Evolutionary conservation across 2,888 invertebrate species (phyloP), one percentile per base, ranked within the genome.

Genomic region (Eupithecia subumbrata): DNA sequence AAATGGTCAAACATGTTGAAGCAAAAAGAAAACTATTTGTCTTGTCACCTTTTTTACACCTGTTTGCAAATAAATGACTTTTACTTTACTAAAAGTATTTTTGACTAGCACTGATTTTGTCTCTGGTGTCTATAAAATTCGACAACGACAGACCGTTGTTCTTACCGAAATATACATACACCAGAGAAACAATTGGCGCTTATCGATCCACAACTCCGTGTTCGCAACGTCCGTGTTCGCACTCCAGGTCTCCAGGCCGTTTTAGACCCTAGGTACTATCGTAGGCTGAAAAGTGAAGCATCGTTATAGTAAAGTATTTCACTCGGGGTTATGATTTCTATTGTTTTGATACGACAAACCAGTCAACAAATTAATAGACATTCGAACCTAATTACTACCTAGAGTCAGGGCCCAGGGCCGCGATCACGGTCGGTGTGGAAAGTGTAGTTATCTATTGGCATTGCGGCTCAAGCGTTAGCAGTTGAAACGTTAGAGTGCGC

Each of bases 331-430:
- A 56, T 11, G 52, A 56, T 22, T 56, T 56, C 0, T 56, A 48
- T 48, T 48, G 48, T 16, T n/a, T 52, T 52, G n/a, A 48, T 0
- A 48, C 18, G n/a, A n/a, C 52, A 52, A 52, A 52, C 22, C 22
- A 22, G n/a, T 48, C 48, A 18, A 52, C 52, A 52, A n/a, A n/a
- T n/a, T 8, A 52, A 45, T 8, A n/a, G 12, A 56, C 22, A 25
- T 60, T 56, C 22, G 22, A 11, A 22, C n/a, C 4, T 52, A 52
- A 52, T n/a, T n/a, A 9, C n/a, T n/a, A 48, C 30, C 52, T 22
- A 72, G 45, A 77, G 66, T 69, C 37, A 70, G 45, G 34, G 12
- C 25, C 5, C 60, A 72, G n/a, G n/a, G n/a, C n/a, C n/a, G n/a
- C n/a, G n/a, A n/a, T n/a, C n/a, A n/a, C n/a, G n/a, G n/a, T n/a